Percentiles rank a stretch among this genome's conserved stretches.
Evolutionary conservation across 2,888 invertebrate genomes (phyloP).

Genomic region (Cenopis cana): DNA sequence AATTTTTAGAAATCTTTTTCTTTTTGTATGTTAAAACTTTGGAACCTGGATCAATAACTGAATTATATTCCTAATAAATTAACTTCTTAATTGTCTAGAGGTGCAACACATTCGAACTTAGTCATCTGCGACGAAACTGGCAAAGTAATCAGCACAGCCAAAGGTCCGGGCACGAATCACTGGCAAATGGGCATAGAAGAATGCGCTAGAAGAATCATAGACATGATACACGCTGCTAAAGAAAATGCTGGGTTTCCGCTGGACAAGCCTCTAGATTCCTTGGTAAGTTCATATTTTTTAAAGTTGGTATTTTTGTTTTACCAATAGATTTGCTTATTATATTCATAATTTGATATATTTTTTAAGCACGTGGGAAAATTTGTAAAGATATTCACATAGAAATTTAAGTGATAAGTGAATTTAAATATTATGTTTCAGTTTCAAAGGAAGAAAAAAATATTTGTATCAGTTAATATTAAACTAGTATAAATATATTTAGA

Average conservation of each 20-base stretch:
- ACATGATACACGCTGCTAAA: slow-evolving; percentile 89
- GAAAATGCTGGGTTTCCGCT: slow-evolving; percentile 85
- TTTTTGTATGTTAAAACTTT: neutral
- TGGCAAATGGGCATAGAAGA: slow-evolving; percentile 94
- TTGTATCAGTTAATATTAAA: neutral
- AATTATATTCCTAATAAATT: too few species aligned
- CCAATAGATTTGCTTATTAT: neutral
- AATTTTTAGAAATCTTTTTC: too few species aligned
- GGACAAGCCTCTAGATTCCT: slow-evolving; percentile 85
- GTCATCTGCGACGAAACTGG: slow-evolving; percentile 91
- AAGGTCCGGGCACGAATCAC: slow-evolving; percentile 92
- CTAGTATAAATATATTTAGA: neutral
- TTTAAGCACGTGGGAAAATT: too few species aligned
- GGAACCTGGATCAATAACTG: too few species aligned
- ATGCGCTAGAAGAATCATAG: slow-evolving; percentile 89
- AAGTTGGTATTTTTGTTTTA: too few species aligned
- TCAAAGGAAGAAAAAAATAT: too few species aligned
- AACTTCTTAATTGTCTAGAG: slow-evolving; percentile 78
- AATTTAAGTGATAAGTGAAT: too few species aligned
- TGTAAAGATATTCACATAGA: too few species aligned
- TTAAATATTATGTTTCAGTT: too few species aligned
- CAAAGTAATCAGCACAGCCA: slow-evolving; percentile 86
- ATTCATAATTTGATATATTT: too few species aligned
- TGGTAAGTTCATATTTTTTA: slow-evolving; percentile 88
- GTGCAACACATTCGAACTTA: slow-evolving; percentile 93